A percentile compares a stretch with the other conserved stretches of the same genome.
These are phyloP conservation scores for Bhutanitis thaidina DNA, from an alignment of 2,888 invertebrate species.

Conservation along the genomic window DNA sequence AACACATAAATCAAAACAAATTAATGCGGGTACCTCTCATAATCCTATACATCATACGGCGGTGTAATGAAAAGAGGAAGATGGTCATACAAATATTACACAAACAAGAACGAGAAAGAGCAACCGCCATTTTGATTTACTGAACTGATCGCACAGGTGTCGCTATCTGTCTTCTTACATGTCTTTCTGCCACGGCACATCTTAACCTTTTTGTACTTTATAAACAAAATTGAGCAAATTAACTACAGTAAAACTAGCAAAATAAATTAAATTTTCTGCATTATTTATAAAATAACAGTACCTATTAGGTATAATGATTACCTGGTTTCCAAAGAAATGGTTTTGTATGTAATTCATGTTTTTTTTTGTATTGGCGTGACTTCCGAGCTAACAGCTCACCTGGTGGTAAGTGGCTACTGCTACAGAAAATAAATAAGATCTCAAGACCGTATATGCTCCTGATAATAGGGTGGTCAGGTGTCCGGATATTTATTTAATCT, in stretches of 20 bases:
- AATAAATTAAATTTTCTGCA: background rate
- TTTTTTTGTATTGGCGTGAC: no score
- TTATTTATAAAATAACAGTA: no score
- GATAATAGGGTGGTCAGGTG: no score
- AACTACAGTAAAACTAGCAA: background rate
- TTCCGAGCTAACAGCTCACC: no score
- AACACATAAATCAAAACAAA: slow-evolving; percentile 53
- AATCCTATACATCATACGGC: slow-evolving; percentile 37
- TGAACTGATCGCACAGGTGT: slow-evolving; percentile 39
- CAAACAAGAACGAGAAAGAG: slow-evolving; percentile 27
- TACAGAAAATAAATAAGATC: no score
- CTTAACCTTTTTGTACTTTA: slow-evolving; percentile 2
- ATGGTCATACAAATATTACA: slow-evolving; percentile 24
- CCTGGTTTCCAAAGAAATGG: no score
- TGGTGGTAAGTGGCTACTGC: no score
- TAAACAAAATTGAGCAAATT: background rate
- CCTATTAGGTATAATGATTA: no score
- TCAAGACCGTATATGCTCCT: no score
- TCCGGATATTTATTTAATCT: no score
- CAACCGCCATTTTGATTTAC: slow-evolving; percentile 56
- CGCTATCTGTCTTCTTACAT: slow-evolving; percentile 45
- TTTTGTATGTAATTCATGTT: no score
- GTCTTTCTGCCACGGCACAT: slow-evolving; percentile 32
- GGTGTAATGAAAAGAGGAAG: slow-evolving; percentile 42
- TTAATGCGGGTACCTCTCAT: slow-evolving; percentile 51